Evolutionary conservation across 1,140 invertebrate species (phyloP).

Genomic region (Pissodes strobi): DNA sequence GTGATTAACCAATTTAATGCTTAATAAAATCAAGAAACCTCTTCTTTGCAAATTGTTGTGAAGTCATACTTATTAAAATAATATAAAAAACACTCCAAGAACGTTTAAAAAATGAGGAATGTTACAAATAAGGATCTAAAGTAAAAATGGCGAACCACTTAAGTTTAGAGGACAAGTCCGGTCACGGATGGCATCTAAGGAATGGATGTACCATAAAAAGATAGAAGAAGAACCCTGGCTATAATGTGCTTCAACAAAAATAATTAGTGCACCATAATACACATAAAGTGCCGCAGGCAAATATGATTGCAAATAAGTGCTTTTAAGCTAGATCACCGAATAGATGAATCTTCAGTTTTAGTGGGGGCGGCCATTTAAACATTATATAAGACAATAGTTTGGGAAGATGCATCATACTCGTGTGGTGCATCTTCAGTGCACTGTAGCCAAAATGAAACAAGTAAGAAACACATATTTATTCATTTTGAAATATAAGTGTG

Average conservation of each 20-base stretch:
- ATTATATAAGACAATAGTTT: constrained; percentile 30
- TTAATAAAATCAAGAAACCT: too few species aligned
- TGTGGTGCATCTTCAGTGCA: constrained; percentile 30
- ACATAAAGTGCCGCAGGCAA: constrained; percentile 14
- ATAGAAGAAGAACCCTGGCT: not conserved
- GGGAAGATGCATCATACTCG: constrained; percentile 22
- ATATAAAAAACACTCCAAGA: too few species aligned
- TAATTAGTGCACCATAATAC: constrained; percentile 32
- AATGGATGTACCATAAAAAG: constrained; percentile 7
- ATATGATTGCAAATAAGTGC: constrained; percentile 30
- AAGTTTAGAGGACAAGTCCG: constrained; percentile 8
- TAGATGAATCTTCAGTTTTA: constrained; percentile 26
- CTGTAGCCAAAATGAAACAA: constrained; percentile 22
- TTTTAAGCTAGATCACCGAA: constrained; percentile 17
- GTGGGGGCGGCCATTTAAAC: constrained; percentile 21
- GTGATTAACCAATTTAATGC: too few species aligned
- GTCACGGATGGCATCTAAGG: constrained; percentile 19
- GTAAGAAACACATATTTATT: constrained; percentile 14
- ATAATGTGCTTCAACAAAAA: not conserved
- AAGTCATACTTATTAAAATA: too few species aligned
- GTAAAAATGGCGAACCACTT: constrained; percentile 16
- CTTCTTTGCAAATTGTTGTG: too few species aligned
- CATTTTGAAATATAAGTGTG: too few species aligned
- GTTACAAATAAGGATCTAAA: too few species aligned
- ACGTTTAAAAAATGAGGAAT: too few species aligned